Conservation (phyloP, 2,113 vertebrate genomes). For the Athene noctua region DNA sequence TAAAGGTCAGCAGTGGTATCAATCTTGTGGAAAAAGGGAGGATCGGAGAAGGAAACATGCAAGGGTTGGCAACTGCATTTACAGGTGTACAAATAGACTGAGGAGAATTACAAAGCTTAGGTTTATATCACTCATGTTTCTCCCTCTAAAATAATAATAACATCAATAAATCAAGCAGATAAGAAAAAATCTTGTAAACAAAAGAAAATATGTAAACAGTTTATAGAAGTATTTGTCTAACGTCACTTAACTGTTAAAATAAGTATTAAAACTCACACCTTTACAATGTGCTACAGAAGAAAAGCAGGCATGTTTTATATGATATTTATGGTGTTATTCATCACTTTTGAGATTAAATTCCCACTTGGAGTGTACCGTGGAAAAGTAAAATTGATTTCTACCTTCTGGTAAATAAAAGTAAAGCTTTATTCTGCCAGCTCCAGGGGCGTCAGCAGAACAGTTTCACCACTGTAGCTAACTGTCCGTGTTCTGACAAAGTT, state of each 20-base stretch:
- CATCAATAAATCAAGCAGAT: not conserved
- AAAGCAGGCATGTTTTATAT: not conserved
- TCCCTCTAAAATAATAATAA: not conserved
- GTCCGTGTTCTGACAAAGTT: not conserved
- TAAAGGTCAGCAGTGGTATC: not conserved
- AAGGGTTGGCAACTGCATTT: not conserved
- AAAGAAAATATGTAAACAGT: not conserved
- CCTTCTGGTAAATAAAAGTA: constrained; percentile 9
- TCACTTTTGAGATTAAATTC: not conserved
- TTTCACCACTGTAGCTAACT: not conserved
- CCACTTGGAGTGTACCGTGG: not conserved
- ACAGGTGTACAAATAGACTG: not conserved
- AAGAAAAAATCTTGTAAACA: not conserved
- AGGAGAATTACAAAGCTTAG: not conserved
- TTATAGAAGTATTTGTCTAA: not conserved
- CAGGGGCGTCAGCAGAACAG: not conserved
- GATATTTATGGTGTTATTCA: not conserved
- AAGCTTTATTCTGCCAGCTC: not conserved
- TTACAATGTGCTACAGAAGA: not conserved
- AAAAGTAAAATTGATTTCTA: constrained; percentile 13
- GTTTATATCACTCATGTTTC: not conserved
- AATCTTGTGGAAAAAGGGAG: not conserved
- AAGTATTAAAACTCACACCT: not conserved
- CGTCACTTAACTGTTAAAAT: not conserved
- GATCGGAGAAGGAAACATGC: not conserved